Evolutionary conservation across 2,113 vertebrate species (phyloP).

Genomic region (Lycaon pictus): DNA sequence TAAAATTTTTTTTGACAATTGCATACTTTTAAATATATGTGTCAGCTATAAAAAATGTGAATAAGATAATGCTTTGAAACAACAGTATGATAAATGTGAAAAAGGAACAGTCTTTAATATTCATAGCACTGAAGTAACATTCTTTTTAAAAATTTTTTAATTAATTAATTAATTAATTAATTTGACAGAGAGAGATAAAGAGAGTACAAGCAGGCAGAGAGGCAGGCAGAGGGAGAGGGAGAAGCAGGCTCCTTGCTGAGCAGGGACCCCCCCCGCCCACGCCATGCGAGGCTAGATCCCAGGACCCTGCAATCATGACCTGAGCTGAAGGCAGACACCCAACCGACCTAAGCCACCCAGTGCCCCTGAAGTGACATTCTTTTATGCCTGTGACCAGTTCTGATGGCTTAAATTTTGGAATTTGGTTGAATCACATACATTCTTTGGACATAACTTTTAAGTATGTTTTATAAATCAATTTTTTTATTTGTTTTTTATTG

Average conservation of each 20-base stretch:
- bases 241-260: no score
- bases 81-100: conserved; percentile 14
- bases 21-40: conserved; percentile 12
- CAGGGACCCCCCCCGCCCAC: no score
- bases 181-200: no score
- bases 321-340: no score
- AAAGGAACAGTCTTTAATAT: conserved; percentile 30
- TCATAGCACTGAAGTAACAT: neutral
- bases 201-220: no score
- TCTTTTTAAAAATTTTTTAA: neutral
- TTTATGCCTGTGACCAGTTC: neutral
- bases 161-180: no score
- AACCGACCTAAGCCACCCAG: no score
- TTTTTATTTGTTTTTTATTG: neutral
- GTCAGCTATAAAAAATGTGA: conserved; percentile 33
- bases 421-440: neutral
- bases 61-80: conserved; percentile 4
- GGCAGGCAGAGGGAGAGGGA: no score
- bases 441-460: neutral
- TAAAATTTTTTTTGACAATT: neutral
- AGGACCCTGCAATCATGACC: no score
- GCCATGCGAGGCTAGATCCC: no score
- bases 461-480: conserved; percentile 49
- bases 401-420: conserved; percentile 27
- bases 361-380: neutral